Percentiles rank a stretch among this genome's conserved stretches.
These are phyloP conservation scores for Mesembrinibis cayennensis DNA, from an alignment of 2,113 vertebrate genomes.

Conservation along the genomic window DNA sequence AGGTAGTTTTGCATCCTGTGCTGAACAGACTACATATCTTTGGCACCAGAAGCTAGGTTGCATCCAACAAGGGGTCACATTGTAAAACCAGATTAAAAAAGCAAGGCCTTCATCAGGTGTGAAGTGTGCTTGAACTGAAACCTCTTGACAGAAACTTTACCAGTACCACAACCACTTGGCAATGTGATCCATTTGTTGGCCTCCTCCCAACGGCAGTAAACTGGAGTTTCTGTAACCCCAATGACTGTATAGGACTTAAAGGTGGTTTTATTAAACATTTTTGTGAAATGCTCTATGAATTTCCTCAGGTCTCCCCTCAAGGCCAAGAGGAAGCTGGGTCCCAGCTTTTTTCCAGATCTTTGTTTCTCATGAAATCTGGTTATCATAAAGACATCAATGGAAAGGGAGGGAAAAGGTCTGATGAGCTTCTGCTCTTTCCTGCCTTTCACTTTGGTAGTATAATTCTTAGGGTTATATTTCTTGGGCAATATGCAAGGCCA, in stretches of 20 bases:
- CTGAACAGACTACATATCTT: background rate
- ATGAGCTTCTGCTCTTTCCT: background rate
- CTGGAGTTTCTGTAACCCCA: background rate
- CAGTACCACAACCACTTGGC: background rate
- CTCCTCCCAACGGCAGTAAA: background rate
- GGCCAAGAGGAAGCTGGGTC: background rate
- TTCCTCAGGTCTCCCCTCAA: background rate
- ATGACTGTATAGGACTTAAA: background rate
- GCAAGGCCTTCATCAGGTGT: background rate
- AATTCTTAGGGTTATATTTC: background rate
- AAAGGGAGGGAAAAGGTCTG: background rate
- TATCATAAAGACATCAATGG: background rate
- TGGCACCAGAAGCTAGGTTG: background rate
- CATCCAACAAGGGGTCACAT: background rate
- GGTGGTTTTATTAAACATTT: background rate
- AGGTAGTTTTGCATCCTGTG: background rate
- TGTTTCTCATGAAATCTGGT: conserved; percentile 2
- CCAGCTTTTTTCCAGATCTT: background rate
- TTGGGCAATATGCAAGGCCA: background rate
- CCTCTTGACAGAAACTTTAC: background rate
- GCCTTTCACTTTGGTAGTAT: background rate
- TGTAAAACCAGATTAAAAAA: conserved; percentile 15
- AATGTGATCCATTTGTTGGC: background rate
- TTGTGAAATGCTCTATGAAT: background rate
- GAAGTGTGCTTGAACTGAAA: background rate